Base-by-base conservation (phyloP, 2,797 vertebrate species). In the Meda fulgida region DNA sequence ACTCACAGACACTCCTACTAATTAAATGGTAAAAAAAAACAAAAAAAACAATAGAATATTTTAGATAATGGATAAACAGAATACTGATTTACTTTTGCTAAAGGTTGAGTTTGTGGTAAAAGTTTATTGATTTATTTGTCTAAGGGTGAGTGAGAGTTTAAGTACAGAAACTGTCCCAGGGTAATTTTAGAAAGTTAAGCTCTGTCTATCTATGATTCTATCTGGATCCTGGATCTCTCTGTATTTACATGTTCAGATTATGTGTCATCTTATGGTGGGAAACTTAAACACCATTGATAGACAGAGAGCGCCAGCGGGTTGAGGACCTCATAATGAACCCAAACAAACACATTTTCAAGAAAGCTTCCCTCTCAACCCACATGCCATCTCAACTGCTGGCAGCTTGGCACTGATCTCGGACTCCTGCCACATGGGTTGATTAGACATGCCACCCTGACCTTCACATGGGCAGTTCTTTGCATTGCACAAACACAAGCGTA, bases 371-470 rank as follows among this genome's bases (percentile, higher is more conserved):
- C 26, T 11, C 38, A 38, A 82, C 83, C 73, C 72, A 21, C 31
- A 75, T 76, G 48, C 31, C 48, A 34, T 43, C 36, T 60, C 55
- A 40, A 60, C 19, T 23, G 63, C 77, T 85, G 77, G 65, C 66
- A 78, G 46, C 84, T 70, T 87, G 88, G 86, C 86, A 85, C 26
- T 38, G 72, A 72, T 81, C 48, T 65, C 70, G 83, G 26, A 72
- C 60, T 60, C 55, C 29, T 65, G 70, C 69, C 75, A 82, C 70
- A 73, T 76, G 26, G 36, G 34, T 83, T 43, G 31, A 46, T 65
- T 63, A 80, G 85, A 80, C 85, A 77, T 67, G 29, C 53, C 40
- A 55, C 38, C 83, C 83, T 71, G 83, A 40, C 80, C 86, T 85
- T 85, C 63, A 87, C 86, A 81, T 79, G 71, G 77, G 36, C 14